Conservation (phyloP, 2,888 invertebrate species). For the Cephus pulcher region DNA sequence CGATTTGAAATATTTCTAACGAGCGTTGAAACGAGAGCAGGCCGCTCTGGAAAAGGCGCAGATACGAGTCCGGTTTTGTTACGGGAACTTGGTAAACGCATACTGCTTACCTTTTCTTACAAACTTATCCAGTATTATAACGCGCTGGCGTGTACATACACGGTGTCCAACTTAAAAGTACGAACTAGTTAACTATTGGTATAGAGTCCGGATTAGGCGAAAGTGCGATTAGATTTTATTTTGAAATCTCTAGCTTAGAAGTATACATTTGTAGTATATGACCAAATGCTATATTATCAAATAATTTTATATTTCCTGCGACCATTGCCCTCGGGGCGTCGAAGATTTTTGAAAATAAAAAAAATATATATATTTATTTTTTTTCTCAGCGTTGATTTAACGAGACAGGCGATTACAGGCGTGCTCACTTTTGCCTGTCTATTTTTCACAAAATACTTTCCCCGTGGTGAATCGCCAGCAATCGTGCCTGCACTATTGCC, state of each 20-base stretch:
- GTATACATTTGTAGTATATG: background rate
- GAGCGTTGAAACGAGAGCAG: slow-evolving; percentile 25
- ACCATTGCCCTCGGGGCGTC: background rate
- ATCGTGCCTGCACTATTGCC: background rate
- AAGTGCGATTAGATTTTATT: background rate
- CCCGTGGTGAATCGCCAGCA: background rate
- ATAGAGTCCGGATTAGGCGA: background rate
- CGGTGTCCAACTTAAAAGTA: background rate
- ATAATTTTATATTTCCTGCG: background rate
- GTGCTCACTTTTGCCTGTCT: background rate
- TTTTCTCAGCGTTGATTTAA: background rate
- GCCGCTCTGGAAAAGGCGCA: slow-evolving; percentile 35
- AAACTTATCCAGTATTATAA: background rate
- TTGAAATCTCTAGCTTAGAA: background rate
- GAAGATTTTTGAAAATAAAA: background rate
- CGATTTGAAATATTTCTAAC: background rate
- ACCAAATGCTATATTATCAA: background rate
- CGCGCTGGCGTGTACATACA: background rate
- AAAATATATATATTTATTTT: too few relatives aligned
- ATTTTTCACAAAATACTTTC: background rate
- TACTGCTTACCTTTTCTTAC: background rate
- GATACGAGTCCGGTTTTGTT: slow-evolving; percentile 40
- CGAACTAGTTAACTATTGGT: background rate
- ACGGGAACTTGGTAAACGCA: slow-evolving; percentile 26
- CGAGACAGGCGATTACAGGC: background rate